A percentile compares a stretch with the other conserved stretches of the same genome.
Conservation (phyloP, 2,888 invertebrate genomes). For the Mactromeris polynyma region DNA sequence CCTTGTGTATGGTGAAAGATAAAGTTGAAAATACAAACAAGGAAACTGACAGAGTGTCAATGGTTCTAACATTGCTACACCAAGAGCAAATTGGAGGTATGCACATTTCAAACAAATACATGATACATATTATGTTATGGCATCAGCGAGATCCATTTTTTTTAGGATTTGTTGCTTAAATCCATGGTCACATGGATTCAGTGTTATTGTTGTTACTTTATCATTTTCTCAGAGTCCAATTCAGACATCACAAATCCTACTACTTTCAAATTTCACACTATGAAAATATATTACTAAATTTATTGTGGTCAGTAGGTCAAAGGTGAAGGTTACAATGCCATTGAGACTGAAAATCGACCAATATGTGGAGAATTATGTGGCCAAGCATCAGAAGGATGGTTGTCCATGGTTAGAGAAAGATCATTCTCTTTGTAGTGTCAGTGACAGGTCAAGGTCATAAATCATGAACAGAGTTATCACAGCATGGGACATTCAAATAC, state of each 20-base stretch:
- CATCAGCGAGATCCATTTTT: not conserved
- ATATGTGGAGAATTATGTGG: too few species aligned
- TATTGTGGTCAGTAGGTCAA: too few species aligned
- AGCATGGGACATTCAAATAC: too few species aligned
- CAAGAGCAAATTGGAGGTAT: constrained; percentile 44
- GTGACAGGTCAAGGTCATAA: too few species aligned
- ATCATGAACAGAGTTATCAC: too few species aligned
- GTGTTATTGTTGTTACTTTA: not conserved
- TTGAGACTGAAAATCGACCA: too few species aligned
- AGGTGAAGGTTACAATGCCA: too few species aligned
- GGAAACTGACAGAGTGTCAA: constrained; percentile 76
- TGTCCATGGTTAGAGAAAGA: too few species aligned
- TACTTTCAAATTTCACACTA: not conserved
- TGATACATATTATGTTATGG: not conserved
- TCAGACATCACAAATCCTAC: not conserved
- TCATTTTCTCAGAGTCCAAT: not conserved
- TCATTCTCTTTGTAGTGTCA: too few species aligned
- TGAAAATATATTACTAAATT: too few species aligned
- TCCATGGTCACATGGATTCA: not conserved
- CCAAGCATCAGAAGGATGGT: too few species aligned
- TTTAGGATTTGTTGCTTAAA: not conserved
- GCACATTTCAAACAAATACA: not conserved
- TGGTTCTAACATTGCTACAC: constrained; percentile 70
- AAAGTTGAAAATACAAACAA: constrained; percentile 57
- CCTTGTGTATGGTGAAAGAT: constrained; percentile 80